Percentiles rank a stretch among this genome's conserved stretches.
Evolutionary conservation across 2,113 vertebrate species (phyloP).

Genomic region (Platichthys stellatus): DNA sequence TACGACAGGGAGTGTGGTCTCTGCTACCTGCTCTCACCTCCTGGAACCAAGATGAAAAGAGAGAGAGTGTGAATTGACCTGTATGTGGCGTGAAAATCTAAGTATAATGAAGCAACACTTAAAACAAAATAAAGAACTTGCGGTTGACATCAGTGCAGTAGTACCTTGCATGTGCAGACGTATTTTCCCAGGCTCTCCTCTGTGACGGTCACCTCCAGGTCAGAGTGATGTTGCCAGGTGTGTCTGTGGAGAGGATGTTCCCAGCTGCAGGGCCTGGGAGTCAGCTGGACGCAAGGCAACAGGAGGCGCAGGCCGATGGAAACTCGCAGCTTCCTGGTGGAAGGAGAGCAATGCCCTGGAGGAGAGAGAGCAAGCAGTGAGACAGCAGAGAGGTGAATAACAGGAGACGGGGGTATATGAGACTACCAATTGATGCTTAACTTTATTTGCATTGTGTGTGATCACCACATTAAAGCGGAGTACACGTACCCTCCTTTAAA

Average conservation of each 20-base stretch:
- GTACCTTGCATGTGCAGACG: conserved; percentile 84
- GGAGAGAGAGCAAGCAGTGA: neutral
- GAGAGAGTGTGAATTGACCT: neutral
- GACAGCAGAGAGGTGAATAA: neutral
- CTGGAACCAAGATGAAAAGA: conserved; percentile 38
- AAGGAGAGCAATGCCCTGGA: conserved; percentile 65
- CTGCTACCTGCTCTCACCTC: conserved; percentile 60
- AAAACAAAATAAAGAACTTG: too few relatives aligned
- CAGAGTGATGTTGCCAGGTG: conserved; percentile 75
- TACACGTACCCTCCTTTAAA: conserved; percentile 62
- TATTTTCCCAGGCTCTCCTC: conserved; percentile 82
- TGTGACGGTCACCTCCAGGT: conserved; percentile 85
- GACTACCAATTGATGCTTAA: neutral
- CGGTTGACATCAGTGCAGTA: rapidly evolving
- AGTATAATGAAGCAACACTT: too few relatives aligned
- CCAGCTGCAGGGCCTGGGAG: conserved; percentile 86
- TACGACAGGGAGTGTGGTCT: conserved; percentile 74
- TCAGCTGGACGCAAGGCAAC: conserved; percentile 82
- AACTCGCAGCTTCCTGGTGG: conserved; percentile 62
- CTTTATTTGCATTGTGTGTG: neutral
- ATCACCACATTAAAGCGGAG: neutral
- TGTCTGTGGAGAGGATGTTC: conserved; percentile 76
- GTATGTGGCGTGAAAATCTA: neutral
- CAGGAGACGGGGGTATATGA: neutral
- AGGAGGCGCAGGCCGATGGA: conserved; percentile 71